Base-by-base conservation (phyloP, 2,888 invertebrate species). In the Lasius platythorax region DNA sequence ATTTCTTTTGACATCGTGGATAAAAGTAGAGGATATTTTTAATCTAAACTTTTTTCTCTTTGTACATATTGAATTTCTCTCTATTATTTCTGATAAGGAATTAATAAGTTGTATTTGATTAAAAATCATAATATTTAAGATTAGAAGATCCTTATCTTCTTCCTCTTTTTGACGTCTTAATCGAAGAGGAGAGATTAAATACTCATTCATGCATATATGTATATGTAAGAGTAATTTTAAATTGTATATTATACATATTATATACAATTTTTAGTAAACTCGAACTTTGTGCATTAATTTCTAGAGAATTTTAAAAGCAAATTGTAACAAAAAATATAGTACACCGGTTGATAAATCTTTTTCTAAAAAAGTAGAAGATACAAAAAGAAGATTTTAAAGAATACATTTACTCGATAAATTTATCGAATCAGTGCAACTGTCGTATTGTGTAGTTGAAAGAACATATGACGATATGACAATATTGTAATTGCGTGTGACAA, bases 401-500 rank as follows among this genome's bases (percentile, higher is more conserved):
- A 73, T n/a, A 61, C 9, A 43, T 64, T 40, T 9, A 18, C 11
- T 33, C 11, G n/a, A 30, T 74, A 40, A 61, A 61, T 40, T 74
- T 43, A 43, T 15, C 18, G 28, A 58, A 61, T 12, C 66, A 3
- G 23, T 28, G n/a, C 43, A 15, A 61, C 12, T 53, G 33, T 53
- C 15, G 28, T 18, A 74, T 37, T 40, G 33, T 68, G 12, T 30
- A 12, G 37, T 53, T 53, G 28, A 53, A 12, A 1, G 28, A 40
- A 78, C n/a, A 3, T 53, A 66, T 66, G 50, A 76, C 37, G 15
- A 11, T 33, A 23, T n/a, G 18, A 66, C 33, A 74, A 33, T 33
- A n/a, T 78, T 53, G 53, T 67, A 56, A 78, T 78, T 68, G 40
- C 53, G 33, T 28, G 4, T 28, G 46, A 67, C 53, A 53, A 68